phyloP scores from a whole-genome alignment of 2,113 vertebrate genomes.

The Labeo rohita region DNA sequence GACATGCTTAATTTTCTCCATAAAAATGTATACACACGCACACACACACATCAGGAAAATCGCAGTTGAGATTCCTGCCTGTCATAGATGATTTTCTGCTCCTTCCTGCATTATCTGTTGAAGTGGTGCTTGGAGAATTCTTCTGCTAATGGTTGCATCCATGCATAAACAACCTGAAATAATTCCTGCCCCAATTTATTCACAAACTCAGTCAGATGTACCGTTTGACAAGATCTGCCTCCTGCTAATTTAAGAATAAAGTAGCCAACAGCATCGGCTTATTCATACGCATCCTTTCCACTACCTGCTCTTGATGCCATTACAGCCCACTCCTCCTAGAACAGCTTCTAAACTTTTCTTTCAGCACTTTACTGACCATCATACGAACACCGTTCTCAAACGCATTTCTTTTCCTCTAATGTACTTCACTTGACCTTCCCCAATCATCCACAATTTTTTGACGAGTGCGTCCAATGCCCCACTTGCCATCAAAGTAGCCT shows the following conservation, averaged over 20 bases:
- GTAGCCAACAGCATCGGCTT: neutral
- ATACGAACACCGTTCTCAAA: neutral
- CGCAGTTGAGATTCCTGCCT: constrained; percentile 44
- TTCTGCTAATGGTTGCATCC: constrained; percentile 67
- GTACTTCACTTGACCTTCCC: neutral
- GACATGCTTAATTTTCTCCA: neutral
- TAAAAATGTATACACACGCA: neutral
- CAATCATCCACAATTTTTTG: neutral
- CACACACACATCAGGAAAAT: constrained; percentile 39
- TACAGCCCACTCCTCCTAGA: neutral
- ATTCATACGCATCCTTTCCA: neutral
- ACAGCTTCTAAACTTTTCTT: neutral
- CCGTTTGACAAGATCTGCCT: constrained; percentile 6
- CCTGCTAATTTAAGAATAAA: constrained; percentile 33
- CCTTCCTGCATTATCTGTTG: constrained; percentile 67
- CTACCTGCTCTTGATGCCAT: neutral
- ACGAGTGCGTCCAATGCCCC: neutral
- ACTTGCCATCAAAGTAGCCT: neutral
- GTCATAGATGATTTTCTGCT: constrained; percentile 68
- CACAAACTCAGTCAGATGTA: constrained; percentile 17
- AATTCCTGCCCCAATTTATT: constrained; percentile 46
- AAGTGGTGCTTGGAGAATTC: constrained; percentile 67
- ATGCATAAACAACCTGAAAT: constrained; percentile 66
- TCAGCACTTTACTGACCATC: neutral
- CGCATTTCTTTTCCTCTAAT: neutral